Conservation (phyloP, 30 jellyfish, hydroid and myxozoan species). For the Aurelia sp. region DNA sequence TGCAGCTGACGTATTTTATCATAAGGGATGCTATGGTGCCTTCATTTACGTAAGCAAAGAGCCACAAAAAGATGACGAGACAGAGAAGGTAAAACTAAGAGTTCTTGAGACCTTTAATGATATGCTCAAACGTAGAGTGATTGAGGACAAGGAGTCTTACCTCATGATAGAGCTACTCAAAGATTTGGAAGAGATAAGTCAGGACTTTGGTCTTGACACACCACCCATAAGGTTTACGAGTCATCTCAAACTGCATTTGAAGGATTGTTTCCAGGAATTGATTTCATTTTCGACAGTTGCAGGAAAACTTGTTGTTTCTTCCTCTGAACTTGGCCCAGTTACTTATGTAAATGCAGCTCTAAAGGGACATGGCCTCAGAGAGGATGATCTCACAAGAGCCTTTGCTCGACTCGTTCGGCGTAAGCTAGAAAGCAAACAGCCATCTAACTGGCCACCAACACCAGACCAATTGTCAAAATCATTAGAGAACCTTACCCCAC, state of each 20-base stretch:
- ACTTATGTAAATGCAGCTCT: too few relatives aligned
- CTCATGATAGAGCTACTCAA: slow-evolving; percentile 52
- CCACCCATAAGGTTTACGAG: too few relatives aligned
- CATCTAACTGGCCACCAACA: slow-evolving; percentile 37
- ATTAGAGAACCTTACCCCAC: slow-evolving; percentile 56
- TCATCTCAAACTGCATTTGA: too few relatives aligned
- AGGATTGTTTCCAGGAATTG: too few relatives aligned
- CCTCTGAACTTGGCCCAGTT: too few relatives aligned
- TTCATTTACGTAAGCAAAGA: slow-evolving; percentile 41
- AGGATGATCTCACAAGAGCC: too few relatives aligned
- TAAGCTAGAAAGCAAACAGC: slow-evolving; percentile 45
- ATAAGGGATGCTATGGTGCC: slow-evolving; percentile 35
- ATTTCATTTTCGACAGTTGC: too few relatives aligned
- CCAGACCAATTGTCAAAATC: slow-evolving; percentile 40
- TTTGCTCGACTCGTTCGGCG: slow-evolving; percentile 61
- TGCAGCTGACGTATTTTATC: slow-evolving; percentile 52
- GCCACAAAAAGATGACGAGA: slow-evolving; percentile 37
- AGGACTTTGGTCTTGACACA: slow-evolving; percentile 39
- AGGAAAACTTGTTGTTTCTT: too few relatives aligned
- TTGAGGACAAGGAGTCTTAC: slow-evolving; percentile 36
- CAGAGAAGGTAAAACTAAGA: slow-evolving; percentile 30
- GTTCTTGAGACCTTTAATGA: slow-evolving; percentile 27
- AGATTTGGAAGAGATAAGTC: slow-evolving; percentile 44
- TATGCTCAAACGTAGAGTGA: slow-evolving; percentile 41
- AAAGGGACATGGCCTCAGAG: too few relatives aligned